Percentiles rank a stretch among this genome's conserved stretches.
phyloP scores from a whole-genome alignment of 2,888 invertebrate genomes.

The Xanthia icteritia region DNA sequence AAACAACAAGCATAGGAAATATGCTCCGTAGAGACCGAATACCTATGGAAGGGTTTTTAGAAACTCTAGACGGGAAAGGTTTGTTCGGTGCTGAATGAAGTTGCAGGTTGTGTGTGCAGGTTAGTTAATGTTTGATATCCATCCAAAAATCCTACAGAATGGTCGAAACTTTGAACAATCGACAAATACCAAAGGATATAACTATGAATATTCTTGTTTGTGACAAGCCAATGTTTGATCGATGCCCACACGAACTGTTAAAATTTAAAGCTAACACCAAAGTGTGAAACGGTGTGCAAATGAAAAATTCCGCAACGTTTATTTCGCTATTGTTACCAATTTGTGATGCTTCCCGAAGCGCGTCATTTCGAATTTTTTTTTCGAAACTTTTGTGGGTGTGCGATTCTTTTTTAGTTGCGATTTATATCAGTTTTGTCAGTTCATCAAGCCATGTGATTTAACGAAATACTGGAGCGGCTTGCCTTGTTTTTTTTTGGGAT shows the following conservation, averaged over 20 bases:
- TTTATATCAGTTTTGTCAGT: conserved; percentile 24
- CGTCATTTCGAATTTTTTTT: conserved; percentile 63
- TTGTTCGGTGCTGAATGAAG: neutral
- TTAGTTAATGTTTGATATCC: neutral
- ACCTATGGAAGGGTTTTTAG: neutral
- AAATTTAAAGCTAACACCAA: conserved; percentile 83
- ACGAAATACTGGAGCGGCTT: neutral
- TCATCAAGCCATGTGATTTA: conserved; percentile 40
- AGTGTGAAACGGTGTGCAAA: conserved; percentile 87
- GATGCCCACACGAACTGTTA: conserved; percentile 69
- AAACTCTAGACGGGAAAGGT: neutral
- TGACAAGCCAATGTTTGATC: conserved; percentile 74
- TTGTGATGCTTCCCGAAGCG: conserved; percentile 76
- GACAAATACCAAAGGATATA: conserved; percentile 48
- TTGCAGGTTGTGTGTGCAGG: neutral
- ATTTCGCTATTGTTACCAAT: conserved; percentile 86
- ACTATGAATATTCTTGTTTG: conserved; percentile 63
- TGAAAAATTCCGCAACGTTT: conserved; percentile 86
- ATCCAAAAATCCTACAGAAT: neutral
- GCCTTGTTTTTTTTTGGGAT: neutral
- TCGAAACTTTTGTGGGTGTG: neutral
- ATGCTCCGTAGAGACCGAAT: neutral
- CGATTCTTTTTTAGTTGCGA: conserved; percentile 24
- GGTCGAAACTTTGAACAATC: conserved; percentile 28
- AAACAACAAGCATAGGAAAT: neutral